phyloP scores from a whole-genome alignment of 2,797 vertebrate species.

The Sternotherus odoratus region DNA sequence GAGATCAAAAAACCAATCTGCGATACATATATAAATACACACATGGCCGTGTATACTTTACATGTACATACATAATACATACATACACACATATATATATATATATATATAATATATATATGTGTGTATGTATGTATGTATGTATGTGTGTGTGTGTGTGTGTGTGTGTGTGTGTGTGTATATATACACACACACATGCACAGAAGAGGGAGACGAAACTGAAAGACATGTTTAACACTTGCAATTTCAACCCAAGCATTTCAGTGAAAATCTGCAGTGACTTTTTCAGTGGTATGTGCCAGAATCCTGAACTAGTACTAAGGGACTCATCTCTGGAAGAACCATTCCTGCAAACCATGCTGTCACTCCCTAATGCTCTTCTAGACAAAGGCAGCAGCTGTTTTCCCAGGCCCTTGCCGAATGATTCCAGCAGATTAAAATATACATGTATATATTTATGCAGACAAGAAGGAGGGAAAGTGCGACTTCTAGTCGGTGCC shows the following conservation, averaged over 20 bases:
- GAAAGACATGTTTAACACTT: background rate
- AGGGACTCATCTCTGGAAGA: constrained; percentile 48
- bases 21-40: background rate
- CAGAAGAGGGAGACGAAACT: background rate
- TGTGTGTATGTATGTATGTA: too few species aligned
- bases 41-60: background rate
- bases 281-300: background rate
- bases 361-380: background rate
- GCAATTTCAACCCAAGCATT: background rate
- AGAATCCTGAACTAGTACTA: background rate
- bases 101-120: too few species aligned
- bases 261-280: background rate
- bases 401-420: constrained; percentile 68
- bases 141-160: too few species aligned
- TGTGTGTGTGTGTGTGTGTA: too few species aligned
- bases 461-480: constrained; percentile 79
- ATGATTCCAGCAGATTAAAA: constrained; percentile 79
- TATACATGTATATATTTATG: constrained; percentile 78
- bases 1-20: background rate
- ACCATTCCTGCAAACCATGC: background rate
- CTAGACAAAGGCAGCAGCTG: constrained; percentile 63
- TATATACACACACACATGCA: background rate
- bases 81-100: too few species aligned
- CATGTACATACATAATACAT: background rate
- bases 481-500: constrained; percentile 80